Evolutionary conservation across 2,113 vertebrate genomes (phyloP), one percentile per base, ranked within the genome.

Genomic region (Leptosomus discolor): DNA sequence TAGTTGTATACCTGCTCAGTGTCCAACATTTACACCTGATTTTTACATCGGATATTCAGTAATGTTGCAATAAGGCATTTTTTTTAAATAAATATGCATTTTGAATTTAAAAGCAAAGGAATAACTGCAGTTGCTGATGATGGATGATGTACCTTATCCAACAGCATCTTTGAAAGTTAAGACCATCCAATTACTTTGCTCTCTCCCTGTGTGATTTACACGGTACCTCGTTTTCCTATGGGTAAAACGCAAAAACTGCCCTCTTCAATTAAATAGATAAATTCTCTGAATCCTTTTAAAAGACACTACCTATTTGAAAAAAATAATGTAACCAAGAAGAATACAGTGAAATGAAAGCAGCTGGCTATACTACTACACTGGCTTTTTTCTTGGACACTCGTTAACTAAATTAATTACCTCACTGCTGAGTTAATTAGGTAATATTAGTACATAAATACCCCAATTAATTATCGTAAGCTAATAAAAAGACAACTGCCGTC

Each of bases 401-500:
- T 73, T 92, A 97, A 92, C 94, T 91, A 92, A 97, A 98, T 96
- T 96, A 97, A 98, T 97, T 97, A 95, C 67, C 94, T 95, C 16
- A 6, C 92, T 94, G 61, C 90, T 53, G 92, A 97, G 93, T 96
- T 97, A 98, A 97, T 97, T 98, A 97, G 95, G 88, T 94, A 96
- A 97, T 97, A 98, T 96, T 97, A 97, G 95, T 94, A 97, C 95
- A 97, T 97, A 98, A 97, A 97, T 88, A 94, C 88, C 54, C 85
- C 95, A 98, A 94, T 98, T 97, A 98, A 98, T 98, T 97, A 95
- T 96, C 90, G 88, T 96, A 92, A 96, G 71, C 94, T 95, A 98
- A 97, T 96, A 96, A 96, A 96, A 96, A 97, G 92, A 97, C 78
- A 97, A 96, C 41, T 65, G 84, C 60, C 4, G 3, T 96, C 83